Conservation (phyloP, 2,888 invertebrate genomes). For the Cryptophagus acutangulus region DNA sequence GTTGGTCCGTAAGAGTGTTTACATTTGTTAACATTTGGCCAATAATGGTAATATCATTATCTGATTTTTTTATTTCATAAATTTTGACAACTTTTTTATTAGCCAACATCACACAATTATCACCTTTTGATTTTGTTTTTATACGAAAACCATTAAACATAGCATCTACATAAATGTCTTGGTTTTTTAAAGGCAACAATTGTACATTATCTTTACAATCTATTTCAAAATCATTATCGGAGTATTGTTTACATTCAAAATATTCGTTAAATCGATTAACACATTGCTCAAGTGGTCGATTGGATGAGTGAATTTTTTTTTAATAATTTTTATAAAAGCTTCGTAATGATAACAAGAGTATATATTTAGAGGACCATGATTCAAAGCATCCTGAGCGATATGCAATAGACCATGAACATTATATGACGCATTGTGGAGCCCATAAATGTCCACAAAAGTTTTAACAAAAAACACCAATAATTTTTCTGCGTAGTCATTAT, state of each 20-base stretch:
- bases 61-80: background rate
- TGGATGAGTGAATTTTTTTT: background rate
- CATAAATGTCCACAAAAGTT: slow-evolving; percentile 21
- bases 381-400: slow-evolving; percentile 18
- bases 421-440: slow-evolving; percentile 21
- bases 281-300: background rate
- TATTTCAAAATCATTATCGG: background rate
- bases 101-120: background rate
- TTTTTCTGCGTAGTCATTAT: slow-evolving; percentile 14
- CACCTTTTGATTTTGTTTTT: background rate
- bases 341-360: slow-evolving; percentile 19
- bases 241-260: background rate
- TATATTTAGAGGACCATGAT: slow-evolving; percentile 17
- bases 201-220: background rate
- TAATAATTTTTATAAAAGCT: slow-evolving; percentile 13
- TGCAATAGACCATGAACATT: slow-evolving; percentile 27
- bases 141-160: background rate
- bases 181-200: background rate
- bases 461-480: slow-evolving; percentile 19
- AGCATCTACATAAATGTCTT: background rate
- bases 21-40: background rate
- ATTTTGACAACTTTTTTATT: background rate
- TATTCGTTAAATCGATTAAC: background rate
- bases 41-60: background rate
- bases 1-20: background rate